phyloP scores from a whole-genome alignment of 2,113 vertebrate species.

The Petroica traversi region DNA sequence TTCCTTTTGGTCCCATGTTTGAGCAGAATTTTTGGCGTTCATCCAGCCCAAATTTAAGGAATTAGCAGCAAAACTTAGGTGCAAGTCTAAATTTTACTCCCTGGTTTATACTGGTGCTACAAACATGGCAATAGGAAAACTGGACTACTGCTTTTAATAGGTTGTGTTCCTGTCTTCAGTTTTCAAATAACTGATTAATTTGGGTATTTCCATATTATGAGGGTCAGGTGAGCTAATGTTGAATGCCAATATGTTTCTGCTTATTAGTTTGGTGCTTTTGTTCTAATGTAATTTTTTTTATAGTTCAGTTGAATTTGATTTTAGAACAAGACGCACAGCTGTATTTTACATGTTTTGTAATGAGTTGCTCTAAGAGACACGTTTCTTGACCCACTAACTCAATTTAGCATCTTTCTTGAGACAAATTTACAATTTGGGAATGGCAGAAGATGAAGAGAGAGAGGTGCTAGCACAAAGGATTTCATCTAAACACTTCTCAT shows the following conservation, averaged over 20 bases:
- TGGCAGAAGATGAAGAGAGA: slow-evolving; percentile 56
- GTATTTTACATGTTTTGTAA: slow-evolving; percentile 65
- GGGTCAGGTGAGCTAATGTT: slow-evolving; percentile 25
- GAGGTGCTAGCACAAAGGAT: slow-evolving; percentile 63
- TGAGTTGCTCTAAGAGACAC: slow-evolving; percentile 52
- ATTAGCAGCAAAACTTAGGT: neutral
- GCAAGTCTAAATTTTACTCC: neutral
- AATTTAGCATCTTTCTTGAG: slow-evolving; percentile 60
- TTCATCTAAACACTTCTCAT: slow-evolving; percentile 69
- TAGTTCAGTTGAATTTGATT: slow-evolving; percentile 43
- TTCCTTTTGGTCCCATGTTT: neutral
- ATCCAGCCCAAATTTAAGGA: neutral
- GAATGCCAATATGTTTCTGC: neutral
- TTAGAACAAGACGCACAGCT: slow-evolving; percentile 26
- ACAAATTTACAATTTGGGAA: slow-evolving; percentile 66
- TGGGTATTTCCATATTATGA: slow-evolving; percentile 5
- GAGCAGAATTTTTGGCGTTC: neutral
- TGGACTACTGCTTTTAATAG: neutral
- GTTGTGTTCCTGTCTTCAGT: neutral
- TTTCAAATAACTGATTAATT: slow-evolving; percentile 14
- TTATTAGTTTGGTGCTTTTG: slow-evolving; percentile 21
- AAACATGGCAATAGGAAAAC: neutral
- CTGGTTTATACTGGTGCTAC: neutral
- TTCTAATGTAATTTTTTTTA: neutral
- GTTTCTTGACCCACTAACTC: slow-evolving; percentile 71